Percentiles rank a stretch among this genome's conserved stretches.
Evolutionary conservation across 2,888 invertebrate species (phyloP).

Genomic region (Myopa testacea): DNA sequence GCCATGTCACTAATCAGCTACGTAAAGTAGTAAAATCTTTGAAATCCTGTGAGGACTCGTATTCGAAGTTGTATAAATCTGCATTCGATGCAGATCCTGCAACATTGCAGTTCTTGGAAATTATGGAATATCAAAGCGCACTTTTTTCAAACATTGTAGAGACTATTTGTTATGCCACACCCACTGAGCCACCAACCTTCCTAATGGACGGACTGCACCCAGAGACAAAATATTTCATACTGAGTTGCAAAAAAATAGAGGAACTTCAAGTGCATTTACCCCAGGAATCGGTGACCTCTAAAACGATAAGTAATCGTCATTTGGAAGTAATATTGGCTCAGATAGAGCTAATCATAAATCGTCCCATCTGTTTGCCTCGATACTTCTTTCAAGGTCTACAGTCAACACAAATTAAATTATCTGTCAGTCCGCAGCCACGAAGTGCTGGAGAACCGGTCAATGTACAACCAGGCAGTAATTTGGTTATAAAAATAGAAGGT

Average conservation of each 20-base stretch:
- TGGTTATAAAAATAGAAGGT: slow-evolving; percentile 94
- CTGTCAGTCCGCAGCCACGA: slow-evolving; percentile 84
- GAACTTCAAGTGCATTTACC: slow-evolving; percentile 62
- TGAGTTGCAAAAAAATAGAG: slow-evolving; percentile 65
- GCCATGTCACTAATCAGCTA: slow-evolving; percentile 83
- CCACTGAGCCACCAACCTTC: slow-evolving; percentile 65
- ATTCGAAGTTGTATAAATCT: slow-evolving; percentile 82
- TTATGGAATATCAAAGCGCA: slow-evolving; percentile 67
- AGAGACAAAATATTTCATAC: slow-evolving; percentile 64
- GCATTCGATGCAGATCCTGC: slow-evolving; percentile 88
- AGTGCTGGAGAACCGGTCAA: slow-evolving; percentile 85
- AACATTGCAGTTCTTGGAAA: slow-evolving; percentile 79
- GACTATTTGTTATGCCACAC: slow-evolving; percentile 66
- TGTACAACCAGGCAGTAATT: slow-evolving; percentile 84
- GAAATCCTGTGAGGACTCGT: slow-evolving; percentile 78
- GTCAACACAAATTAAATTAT: slow-evolving; percentile 83
- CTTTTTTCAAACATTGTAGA: slow-evolving; percentile 66
- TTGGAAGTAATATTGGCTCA: slow-evolving; percentile 73
- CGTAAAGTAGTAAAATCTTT: slow-evolving; percentile 80
- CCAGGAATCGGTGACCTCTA: slow-evolving; percentile 60
- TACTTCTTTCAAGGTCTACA: slow-evolving; percentile 87
- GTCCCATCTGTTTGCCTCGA: slow-evolving; percentile 78
- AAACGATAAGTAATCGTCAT: slow-evolving; percentile 68
- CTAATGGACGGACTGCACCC: slow-evolving; percentile 64
- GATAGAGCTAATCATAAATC: slow-evolving; percentile 73